Base-by-base conservation (phyloP, 2,797 vertebrate species). In the Cichlasoma orientale region DNA sequence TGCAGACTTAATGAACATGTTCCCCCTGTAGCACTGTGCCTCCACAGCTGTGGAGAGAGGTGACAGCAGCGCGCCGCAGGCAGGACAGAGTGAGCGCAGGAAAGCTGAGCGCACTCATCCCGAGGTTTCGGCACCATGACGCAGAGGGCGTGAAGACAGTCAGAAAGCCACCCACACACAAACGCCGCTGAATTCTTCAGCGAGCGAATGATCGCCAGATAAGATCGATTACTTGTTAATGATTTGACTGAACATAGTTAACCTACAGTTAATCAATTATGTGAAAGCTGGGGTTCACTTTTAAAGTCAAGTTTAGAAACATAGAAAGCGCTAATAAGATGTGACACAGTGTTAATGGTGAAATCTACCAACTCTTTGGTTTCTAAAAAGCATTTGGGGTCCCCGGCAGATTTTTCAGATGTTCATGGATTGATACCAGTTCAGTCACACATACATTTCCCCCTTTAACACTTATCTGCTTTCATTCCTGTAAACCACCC, bases 121-220 rank as follows among this genome's bases (percentile, higher is more conserved):
- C 1, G 38, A 76, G 61, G 33, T 72, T 63, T 3, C 29, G 36
- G 68, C 52, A 0, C 56, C 3, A 53, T 88, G 91, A 92, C 86
- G 89, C 50, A 57, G 68, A 75, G 88, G 86, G 27, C 23, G 23
- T 19, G 61, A 4, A 27, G 23, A 78, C 68, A 27, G 4, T 4
- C 27, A 27, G 27, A 3, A 3, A 27, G 3, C 27, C 27, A 27
- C 3, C 27, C 6, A 31, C 7, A 6, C 31, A 31, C 29, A 31
- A 6, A 7, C 63, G 1, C 47, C 4, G 2, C 56, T 61, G 54
- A 55, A 82, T 83, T 84, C 84, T 81, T 69, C 76, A 54, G 13
- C 29, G 21, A 38, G 71, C 38, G 1, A 55, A 57, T 12, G 7
- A 12, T 1, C 5, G 19, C 25, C 25, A 68, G 18, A 66, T 2